Percentiles rank a stretch among this genome's conserved stretches.
Evolutionary conservation across 2,113 vertebrate genomes (phyloP).

Genomic region (Ifrita kowaldi): DNA sequence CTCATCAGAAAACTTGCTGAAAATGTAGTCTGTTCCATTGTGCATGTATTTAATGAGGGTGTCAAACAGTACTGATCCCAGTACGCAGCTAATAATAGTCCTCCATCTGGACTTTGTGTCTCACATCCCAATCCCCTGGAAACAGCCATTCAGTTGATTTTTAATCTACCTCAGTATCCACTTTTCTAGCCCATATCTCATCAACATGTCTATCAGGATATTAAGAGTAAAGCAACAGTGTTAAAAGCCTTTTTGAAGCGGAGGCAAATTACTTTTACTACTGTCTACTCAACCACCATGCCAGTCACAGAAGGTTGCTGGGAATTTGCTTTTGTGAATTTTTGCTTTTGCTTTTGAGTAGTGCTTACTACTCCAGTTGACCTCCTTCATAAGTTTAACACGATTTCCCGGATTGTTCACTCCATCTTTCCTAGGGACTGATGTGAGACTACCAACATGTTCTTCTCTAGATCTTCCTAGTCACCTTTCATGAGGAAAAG

Average conservation of each 20-base stretch:
- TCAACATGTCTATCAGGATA: background rate
- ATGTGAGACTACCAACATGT: background rate
- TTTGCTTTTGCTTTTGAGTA: too few species aligned
- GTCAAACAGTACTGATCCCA: background rate
- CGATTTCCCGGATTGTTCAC: background rate
- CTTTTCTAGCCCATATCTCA: background rate
- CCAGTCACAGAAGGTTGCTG: background rate
- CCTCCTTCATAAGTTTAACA: background rate
- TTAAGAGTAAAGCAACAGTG: background rate
- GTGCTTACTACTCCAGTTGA: background rate
- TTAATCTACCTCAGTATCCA: background rate
- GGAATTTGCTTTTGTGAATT: background rate
- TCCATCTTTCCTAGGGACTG: background rate
- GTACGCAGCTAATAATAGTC: background rate
- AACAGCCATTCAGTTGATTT: fast-evolving
- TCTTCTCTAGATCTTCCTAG: background rate
- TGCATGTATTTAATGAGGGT: background rate
- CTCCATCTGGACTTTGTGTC: background rate
- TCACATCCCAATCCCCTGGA: background rate
- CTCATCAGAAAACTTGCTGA: background rate
- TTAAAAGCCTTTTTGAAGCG: background rate
- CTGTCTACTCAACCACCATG: background rate
- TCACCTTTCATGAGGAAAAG: background rate
- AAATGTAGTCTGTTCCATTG: background rate
- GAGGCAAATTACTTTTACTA: background rate